These are phyloP conservation scores for Erpobdella octoculata DNA, from an alignment of 2,888 invertebrate species.

Conservation along the genomic window DNA sequence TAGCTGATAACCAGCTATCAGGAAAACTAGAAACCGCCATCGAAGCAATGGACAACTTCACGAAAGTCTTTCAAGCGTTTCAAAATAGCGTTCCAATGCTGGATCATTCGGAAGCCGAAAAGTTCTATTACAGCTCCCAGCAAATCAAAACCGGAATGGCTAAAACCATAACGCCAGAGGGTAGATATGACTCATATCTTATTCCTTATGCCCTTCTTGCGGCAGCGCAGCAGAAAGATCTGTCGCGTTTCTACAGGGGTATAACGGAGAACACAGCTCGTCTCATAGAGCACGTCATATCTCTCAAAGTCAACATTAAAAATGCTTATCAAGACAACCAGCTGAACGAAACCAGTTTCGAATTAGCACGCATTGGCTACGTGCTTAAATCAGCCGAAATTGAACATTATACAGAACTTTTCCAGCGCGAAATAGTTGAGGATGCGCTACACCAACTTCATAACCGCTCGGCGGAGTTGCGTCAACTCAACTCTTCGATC, in stretches of 20 bases:
- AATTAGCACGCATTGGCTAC: slow-evolving; percentile 9
- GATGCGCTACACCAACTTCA: slow-evolving; percentile 12
- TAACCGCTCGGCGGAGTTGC: slow-evolving; percentile 8
- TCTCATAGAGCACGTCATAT: slow-evolving; percentile 27
- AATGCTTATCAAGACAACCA: slow-evolving; percentile 24
- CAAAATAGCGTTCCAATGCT: slow-evolving; percentile 27
- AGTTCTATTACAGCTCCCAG: not conserved
- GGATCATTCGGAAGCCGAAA: not conserved
- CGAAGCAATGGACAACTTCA: slow-evolving; percentile 33
- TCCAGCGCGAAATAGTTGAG: slow-evolving; percentile 24
- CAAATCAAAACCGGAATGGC: not conserved
- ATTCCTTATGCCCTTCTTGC: slow-evolving; percentile 28
- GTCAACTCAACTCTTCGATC: slow-evolving; percentile 27
- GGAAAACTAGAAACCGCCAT: slow-evolving; percentile 30
- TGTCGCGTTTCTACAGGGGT: slow-evolving; percentile 19
- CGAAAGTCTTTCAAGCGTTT: slow-evolving; percentile 30
- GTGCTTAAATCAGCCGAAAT: slow-evolving; percentile 10
- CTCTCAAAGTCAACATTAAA: slow-evolving; percentile 28
- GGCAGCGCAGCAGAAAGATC: slow-evolving; percentile 4
- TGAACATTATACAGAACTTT: slow-evolving; percentile 21
- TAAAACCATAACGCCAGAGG: slow-evolving; percentile 29
- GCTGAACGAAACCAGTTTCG: slow-evolving; percentile 31
- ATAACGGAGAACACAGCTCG: slow-evolving; percentile 30
- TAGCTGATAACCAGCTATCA: slow-evolving; percentile 28
- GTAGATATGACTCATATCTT: slow-evolving; percentile 32